These are phyloP conservation scores for Athene cunicularia DNA, from an alignment of 2,113 vertebrate species.

Conservation along the genomic window DNA sequence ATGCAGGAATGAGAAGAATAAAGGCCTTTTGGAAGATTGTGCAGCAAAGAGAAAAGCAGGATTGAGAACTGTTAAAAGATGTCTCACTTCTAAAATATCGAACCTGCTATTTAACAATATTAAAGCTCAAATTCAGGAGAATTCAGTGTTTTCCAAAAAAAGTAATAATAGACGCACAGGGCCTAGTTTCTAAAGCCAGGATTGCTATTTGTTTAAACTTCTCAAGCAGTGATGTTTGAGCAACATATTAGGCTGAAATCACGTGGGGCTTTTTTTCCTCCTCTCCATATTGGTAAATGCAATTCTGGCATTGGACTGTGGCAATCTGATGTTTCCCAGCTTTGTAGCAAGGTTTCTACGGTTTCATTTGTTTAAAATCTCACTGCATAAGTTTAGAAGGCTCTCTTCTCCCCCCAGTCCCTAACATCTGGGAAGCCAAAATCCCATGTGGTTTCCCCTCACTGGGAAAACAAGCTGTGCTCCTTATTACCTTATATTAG, in stretches of 20 bases:
- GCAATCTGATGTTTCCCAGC: background rate
- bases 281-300: background rate
- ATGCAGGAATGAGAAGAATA: constrained; percentile 61
- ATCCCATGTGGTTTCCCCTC: background rate
- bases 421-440: background rate
- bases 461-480: background rate
- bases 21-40: constrained; percentile 73
- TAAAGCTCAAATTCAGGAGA: constrained; percentile 79
- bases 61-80: constrained; percentile 66
- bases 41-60: constrained; percentile 80
- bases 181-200: background rate
- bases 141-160: constrained; percentile 8
- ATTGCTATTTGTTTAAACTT: background rate
- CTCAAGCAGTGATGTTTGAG: background rate
- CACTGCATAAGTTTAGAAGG: background rate
- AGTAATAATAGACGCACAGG: background rate
- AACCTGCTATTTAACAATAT: constrained; percentile 82
- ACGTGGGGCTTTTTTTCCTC: background rate
- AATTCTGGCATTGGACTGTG: background rate
- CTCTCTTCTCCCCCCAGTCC: fast-evolving
- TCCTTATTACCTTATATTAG: constrained; percentile 68
- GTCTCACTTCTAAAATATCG: constrained; percentile 59
- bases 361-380: background rate
- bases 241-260: background rate
- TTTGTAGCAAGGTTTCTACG: background rate